phyloP scores from a whole-genome alignment of 2,797 vertebrate genomes.

The Myotis planiceps region DNA sequence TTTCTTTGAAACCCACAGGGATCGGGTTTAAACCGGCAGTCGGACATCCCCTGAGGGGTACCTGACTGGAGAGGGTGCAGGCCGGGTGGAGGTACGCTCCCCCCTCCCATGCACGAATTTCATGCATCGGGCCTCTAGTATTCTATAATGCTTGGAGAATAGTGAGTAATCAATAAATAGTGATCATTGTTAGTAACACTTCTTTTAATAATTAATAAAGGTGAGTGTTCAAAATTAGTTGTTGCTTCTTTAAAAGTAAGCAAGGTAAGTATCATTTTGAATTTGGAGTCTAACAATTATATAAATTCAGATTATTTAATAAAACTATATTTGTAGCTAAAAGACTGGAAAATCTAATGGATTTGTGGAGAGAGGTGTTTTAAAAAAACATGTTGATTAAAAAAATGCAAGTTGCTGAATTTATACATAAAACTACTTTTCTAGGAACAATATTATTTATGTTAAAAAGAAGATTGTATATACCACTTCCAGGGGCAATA shows the following conservation, averaged over 20 bases:
- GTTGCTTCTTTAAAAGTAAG: background rate
- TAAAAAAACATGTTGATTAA: background rate
- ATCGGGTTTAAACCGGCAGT: no score
- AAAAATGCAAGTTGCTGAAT: background rate
- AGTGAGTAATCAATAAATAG: background rate
- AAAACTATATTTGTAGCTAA: background rate
- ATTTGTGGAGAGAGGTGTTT: background rate
- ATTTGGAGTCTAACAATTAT: background rate
- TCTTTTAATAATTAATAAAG: background rate
- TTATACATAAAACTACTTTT: background rate
- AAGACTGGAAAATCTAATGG: background rate
- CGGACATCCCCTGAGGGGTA: no score
- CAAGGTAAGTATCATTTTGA: background rate
- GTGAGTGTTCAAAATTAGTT: background rate
- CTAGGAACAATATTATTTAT: background rate
- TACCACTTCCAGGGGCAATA: background rate
- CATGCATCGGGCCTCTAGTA: background rate
- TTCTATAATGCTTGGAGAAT: background rate
- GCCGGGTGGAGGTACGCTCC: no score
- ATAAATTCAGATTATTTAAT: background rate
- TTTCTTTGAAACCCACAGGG: background rate
- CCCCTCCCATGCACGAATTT: no score
- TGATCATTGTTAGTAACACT: background rate
- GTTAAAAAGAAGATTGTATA: background rate
- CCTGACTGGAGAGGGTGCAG: no score